Conservation (phyloP, 2,888 invertebrate genomes). For the Hirtodrosophila alboralis region DNA sequence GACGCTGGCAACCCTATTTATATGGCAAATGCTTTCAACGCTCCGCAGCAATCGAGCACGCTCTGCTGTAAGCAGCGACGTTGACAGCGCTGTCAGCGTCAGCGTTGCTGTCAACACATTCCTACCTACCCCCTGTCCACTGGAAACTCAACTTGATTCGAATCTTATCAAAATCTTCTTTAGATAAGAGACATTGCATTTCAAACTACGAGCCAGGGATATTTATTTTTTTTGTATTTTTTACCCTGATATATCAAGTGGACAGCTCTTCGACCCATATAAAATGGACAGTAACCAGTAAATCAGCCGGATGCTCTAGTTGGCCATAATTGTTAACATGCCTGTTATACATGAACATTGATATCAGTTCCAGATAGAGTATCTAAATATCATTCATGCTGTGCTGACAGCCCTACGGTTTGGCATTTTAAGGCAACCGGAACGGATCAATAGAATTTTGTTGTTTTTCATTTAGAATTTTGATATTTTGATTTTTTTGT, state of each 20-base stretch:
- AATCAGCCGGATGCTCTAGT: constrained; percentile 13
- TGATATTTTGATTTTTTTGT: constrained; percentile 24
- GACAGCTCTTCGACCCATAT: constrained; percentile 5
- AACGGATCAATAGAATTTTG: constrained; percentile 49
- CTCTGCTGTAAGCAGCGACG: constrained; percentile 24
- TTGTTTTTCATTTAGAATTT: constrained; percentile 15
- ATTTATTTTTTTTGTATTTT: too few relatives aligned
- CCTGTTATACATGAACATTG: constrained; percentile 9
- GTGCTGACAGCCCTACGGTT: background rate
- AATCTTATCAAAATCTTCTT: constrained; percentile 65
- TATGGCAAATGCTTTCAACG: constrained; percentile 55
- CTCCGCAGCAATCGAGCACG: constrained; percentile 48
- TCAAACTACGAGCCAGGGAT: constrained; percentile 29
- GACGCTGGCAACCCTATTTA: constrained; percentile 76
- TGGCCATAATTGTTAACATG: constrained; percentile 21
- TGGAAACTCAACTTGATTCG: constrained; percentile 20
- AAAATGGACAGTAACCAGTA: background rate
- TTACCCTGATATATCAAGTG: constrained; percentile 43
- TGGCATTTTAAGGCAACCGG: background rate
- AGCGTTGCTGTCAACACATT: constrained; percentile 44
- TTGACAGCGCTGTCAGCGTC: constrained; percentile 27
- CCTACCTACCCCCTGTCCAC: constrained; percentile 22
- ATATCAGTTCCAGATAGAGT: constrained; percentile 9
- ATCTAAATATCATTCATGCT: background rate
- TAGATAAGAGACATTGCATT: constrained; percentile 45